Percentiles rank a stretch among this genome's conserved stretches.
Evolutionary conservation across 2,113 vertebrate species (phyloP).

Genomic region (Rutilus rutilus): DNA sequence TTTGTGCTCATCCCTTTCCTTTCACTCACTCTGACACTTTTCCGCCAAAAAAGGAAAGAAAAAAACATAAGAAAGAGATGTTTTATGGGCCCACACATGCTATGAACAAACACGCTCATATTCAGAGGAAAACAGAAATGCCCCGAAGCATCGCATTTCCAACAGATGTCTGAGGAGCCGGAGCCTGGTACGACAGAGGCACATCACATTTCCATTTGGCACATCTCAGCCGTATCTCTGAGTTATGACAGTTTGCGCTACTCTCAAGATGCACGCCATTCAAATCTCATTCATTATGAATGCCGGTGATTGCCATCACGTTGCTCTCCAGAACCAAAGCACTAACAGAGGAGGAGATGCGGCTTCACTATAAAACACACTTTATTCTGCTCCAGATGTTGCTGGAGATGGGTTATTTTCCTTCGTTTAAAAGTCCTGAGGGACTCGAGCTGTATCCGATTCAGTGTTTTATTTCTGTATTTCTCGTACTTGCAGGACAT

Average conservation of each 20-base stretch:
- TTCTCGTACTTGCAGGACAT: neutral
- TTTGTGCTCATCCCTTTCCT: conserved; percentile 44
- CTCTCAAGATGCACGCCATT: conserved; percentile 56
- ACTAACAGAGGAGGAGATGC: conserved; percentile 28
- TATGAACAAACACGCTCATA: conserved; percentile 42
- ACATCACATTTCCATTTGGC: conserved; percentile 57
- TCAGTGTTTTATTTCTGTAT: neutral
- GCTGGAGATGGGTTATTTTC: conserved; percentile 22
- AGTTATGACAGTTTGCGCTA: conserved; percentile 52
- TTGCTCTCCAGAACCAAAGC: conserved; percentile 45
- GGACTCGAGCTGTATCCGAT: neutral
- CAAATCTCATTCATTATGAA: conserved; percentile 60
- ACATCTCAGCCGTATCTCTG: conserved; percentile 51
- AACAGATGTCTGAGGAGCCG: conserved; percentile 57
- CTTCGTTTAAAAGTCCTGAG: neutral
- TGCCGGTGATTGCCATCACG: conserved; percentile 50
- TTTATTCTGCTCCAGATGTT: conserved; percentile 34
- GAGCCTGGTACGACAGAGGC: conserved; percentile 47
- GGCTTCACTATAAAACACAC: conserved; percentile 36
- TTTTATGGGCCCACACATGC: conserved; percentile 44
- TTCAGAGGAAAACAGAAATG: conserved; percentile 50
- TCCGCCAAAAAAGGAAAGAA: neutral
- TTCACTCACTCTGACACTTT: conserved; percentile 45
- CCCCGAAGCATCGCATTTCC: conserved; percentile 50
- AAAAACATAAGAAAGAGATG: conserved; percentile 31